Base-by-base conservation (phyloP, 1,140 invertebrate genomes). In the Coboldia fuscipes region DNA sequence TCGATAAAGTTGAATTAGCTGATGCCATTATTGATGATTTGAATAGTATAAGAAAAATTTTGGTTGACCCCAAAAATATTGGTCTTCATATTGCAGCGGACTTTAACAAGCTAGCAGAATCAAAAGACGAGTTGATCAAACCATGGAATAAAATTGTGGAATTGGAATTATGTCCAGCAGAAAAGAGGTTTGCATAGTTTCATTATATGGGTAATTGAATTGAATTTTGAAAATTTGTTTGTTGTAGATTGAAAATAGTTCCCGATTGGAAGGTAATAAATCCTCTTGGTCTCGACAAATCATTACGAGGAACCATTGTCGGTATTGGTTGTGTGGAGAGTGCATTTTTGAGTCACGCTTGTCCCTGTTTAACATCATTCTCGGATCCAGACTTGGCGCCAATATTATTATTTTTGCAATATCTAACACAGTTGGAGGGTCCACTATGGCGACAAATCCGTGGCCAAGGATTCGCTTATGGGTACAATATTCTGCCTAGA, bases 351-450 rank as follows among this genome's bases (percentile, higher is more conserved):
- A 60, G 62, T 37, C 79, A 81, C 49, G 58, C 64, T 15, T 65
- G 65, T 30, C 64, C 65, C 14, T 68, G 68, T 37, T 68, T 84
- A 22, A 62, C 51, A 1, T 64, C 74, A 27, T 72, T 64, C 45
- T 50, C 61, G 15, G 57, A 76, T 50, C 60, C 63, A 2, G 73
- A 82, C 55, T 50, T 78, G 13, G 70, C 83, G 3, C 64, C 78
- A 24, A 56, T 90, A 12, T 55, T 75, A 33, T 72, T 89, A 17
- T 75, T 78, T 36, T 59, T 88, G 29, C 77, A 88, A 51, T 92
- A 90, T 58, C 68, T 92, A 27, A 77, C 68, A 10, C 85, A 90
- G 58, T 58, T 76, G 0, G 84, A 90, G 71, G 85, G 88, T 22
- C 84, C 85, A 20, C 70, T 92, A 66, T 92, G 82, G 81, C 68